Evolutionary conservation across 2,797 vertebrate species (phyloP).

Genomic region (Euthynnus affinis): DNA sequence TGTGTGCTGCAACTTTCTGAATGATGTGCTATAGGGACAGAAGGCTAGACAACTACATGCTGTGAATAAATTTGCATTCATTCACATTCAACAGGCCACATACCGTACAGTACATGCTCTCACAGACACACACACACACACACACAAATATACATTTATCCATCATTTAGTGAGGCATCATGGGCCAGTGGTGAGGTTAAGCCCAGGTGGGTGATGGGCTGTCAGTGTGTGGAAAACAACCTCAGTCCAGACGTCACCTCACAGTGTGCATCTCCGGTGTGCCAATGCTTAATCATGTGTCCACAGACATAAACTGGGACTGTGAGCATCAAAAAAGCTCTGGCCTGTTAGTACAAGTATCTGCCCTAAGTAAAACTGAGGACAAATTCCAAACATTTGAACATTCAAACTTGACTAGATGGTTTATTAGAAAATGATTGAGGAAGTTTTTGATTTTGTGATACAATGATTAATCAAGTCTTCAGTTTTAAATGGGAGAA

Average conservation of each 20-base stretch:
- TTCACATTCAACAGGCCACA: conserved; percentile 31
- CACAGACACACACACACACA: conserved; percentile 8
- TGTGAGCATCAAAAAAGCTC: conserved; percentile 31
- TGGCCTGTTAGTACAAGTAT: background rate
- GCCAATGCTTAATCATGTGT: conserved; percentile 11
- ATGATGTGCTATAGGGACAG: conserved; percentile 38
- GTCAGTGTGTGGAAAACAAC: conserved; percentile 35
- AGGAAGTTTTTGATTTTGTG: background rate
- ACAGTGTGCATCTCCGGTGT: conserved; percentile 13
- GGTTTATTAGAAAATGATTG: background rate
- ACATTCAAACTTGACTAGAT: background rate
- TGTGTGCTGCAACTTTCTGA: conserved; percentile 2
- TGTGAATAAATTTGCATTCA: conserved; percentile 69
- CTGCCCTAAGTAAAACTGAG: background rate
- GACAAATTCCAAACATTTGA: background rate
- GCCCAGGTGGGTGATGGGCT: conserved; percentile 23
- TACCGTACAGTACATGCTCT: conserved; percentile 17
- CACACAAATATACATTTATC: conserved; percentile 5
- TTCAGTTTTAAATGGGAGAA: no score
- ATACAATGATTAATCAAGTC: no score
- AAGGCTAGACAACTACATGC: conserved; percentile 46
- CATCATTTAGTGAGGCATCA: conserved; percentile 38
- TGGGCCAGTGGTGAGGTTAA: conserved; percentile 14
- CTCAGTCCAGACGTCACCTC: conserved; percentile 27
- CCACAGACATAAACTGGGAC: conserved; percentile 9